Base-by-base conservation (phyloP, 2,113 vertebrate genomes). In the Varanus komodoensis region DNA sequence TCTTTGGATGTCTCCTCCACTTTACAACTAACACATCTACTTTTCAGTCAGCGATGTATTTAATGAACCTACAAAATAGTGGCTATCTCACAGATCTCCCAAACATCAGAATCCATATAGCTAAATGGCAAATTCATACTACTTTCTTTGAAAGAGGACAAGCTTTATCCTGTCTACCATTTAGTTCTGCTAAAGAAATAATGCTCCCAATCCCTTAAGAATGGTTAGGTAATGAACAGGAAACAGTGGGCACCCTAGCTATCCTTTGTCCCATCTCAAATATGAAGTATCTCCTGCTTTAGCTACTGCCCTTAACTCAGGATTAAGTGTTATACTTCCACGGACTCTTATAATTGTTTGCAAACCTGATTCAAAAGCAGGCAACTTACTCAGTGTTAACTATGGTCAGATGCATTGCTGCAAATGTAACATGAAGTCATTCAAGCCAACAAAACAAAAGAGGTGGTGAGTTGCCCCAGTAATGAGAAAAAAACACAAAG, bases 11-110 rank as follows among this genome's bases (percentile, higher is more conserved):
- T 25, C 69, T 86, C 34, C 89, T 87, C 29, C 44, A 38, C 8
- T 69, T 68, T 87, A 87, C 52, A 93, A 61, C 54, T 87, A 73
- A 48, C 57, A 69, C 52, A 89, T 73, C 90, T 92, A 34, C 52
- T 4, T 34, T 5, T 11, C 1, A 1, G 29, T 23, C 48, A 54
- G 3, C 8, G 19, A 91, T 61, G 82, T 50, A 6, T 83, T 75
- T 68, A 82, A 1, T 91, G 68, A 87, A 82, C 19, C 19, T 83
- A 38, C 23, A 91, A 57, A 92, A 90, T 87, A 87, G 34, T 12
- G 3, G 54, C 27, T 91, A n/a, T 14, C 82, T 92, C 91, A 23
- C 81, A 19, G 23, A 8, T 73, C 94, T 93, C 69, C 48, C 54
- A 81, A 61, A 68, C 44, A 50, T 87, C 74, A 89, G 79, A 54